Evolutionary conservation across 2,888 invertebrate genomes (phyloP), one percentile per base, ranked within the genome.

Genomic region (Protonemura montana): DNA sequence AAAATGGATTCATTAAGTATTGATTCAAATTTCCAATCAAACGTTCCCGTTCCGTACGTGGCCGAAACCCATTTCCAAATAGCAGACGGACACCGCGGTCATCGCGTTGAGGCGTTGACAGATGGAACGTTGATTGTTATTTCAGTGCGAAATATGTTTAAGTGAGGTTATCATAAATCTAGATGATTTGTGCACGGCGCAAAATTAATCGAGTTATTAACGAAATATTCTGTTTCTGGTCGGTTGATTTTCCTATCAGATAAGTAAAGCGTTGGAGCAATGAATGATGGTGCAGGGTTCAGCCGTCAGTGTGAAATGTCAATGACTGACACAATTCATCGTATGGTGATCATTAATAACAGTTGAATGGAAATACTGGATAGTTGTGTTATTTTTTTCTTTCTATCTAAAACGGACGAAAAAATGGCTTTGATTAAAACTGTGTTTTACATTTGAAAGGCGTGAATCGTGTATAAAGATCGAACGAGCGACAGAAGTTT

Each of bases 101-200:
- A 59, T 59, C 59, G 21, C 21, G 59, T 5, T 10, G 78, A 13
- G 35, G 78, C 28, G 26, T 26, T 78, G 78, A 78, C 78, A 78
- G n/a, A 21, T 78, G 26, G 78, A 78, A 78, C 27, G 78, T 10
- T 28, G 78, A 78, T 78, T 26, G 28, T 26, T 27, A 78, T 78
- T 78, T 78, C 78, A 78, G 78, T 78, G 78, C 78, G 27, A 78
- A 59, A 26, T 78, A 78, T 78, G 78, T 78, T 78, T 78, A 28
- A 78, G 28, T 27, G 27, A 21, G 28, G 78, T 78, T 78, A 78
- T 78, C 78, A 26, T 78, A 28, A 78, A 78, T 78, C 78, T 78
- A 26, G 26, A 26, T 78, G 78, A 78, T 78, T 26, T 78, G 78
- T 27, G 28, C 27, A 26, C 1, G 7, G 78, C 78, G 26, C 78